Conservation (phyloP, 2,113 vertebrate genomes). For the Sylvia atricapilla region DNA sequence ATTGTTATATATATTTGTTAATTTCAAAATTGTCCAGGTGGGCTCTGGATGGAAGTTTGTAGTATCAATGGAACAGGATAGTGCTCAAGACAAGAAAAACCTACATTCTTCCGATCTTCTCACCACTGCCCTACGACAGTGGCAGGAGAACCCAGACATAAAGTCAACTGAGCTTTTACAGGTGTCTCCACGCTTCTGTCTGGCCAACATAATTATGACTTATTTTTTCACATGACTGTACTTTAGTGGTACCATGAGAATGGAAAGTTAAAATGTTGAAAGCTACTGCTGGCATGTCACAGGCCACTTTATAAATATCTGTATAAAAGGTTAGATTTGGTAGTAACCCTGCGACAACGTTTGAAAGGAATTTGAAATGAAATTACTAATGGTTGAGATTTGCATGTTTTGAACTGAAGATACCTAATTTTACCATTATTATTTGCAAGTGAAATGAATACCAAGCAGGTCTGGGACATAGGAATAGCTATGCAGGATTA, state of each 20-base stretch:
- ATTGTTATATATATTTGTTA: neutral
- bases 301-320: neutral
- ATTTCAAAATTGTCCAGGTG: neutral
- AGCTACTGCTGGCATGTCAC: fast-evolving
- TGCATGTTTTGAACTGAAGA: neutral
- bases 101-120: neutral
- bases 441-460: neutral
- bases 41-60: neutral
- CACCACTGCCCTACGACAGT: fast-evolving
- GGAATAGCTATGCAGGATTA: neutral
- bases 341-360: neutral
- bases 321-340: neutral
- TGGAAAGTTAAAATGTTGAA: neutral
- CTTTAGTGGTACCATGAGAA: neutral
- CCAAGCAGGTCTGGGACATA: neutral
- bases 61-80: neutral
- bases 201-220: neutral
- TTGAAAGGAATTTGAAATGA: neutral
- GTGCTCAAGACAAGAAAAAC: neutral
- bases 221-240: neutral
- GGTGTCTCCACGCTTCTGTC: neutral
- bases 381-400: neutral
- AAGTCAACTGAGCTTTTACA: fast-evolving
- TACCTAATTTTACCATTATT: neutral
- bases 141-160: neutral